A percentile compares a stretch with the other conserved stretches of the same genome.
Evolutionary conservation across 1,140 invertebrate species (phyloP).

Genomic region (Portunus trituberculatus): DNA sequence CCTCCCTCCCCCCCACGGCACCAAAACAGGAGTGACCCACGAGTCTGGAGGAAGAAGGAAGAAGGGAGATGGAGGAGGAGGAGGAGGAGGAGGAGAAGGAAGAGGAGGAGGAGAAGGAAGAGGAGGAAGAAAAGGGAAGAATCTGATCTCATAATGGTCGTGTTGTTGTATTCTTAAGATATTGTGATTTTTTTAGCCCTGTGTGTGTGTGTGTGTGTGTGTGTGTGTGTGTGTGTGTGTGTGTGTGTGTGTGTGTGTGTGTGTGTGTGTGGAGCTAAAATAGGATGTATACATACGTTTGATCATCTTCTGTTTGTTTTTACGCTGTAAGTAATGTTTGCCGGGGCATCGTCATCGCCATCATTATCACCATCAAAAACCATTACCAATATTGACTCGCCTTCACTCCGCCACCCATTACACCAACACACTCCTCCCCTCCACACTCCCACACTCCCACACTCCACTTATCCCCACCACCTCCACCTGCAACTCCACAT

Average conservation of each 20-base stretch:
- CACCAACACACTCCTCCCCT: background rate
- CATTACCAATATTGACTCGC: background rate
- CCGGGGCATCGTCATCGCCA: background rate
- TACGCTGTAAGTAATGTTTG: background rate
- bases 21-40: no score
- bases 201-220: no score
- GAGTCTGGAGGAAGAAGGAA: background rate
- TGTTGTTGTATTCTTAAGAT: constrained; percentile 1
- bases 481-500: background rate
- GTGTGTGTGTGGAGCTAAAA: background rate
- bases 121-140: background rate
- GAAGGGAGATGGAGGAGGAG: background rate
- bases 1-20: background rate
- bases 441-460: background rate
- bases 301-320: background rate
- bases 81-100: background rate
- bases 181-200: background rate
- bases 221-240: background rate
- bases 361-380: constrained; percentile 11
- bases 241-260: constrained; percentile 18
- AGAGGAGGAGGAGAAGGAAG: background rate
- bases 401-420: background rate
- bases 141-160: background rate
- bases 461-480: background rate
- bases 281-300: background rate